Evolutionary conservation across 64 coral and sea anemone genomes (phyloP).

Genomic region (Trachythela sp.): DNA sequence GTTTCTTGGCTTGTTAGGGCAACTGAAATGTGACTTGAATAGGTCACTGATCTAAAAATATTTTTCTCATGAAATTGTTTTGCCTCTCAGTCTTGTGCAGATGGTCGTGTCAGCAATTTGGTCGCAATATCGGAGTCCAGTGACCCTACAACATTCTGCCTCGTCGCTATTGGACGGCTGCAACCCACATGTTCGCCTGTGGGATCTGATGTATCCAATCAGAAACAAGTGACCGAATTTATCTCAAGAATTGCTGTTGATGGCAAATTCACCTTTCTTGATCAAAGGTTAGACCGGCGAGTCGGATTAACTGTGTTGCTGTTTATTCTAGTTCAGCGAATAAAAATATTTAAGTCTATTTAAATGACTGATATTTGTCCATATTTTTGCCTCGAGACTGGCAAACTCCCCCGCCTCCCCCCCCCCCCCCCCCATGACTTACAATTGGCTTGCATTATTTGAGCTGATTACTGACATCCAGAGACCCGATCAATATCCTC

Average conservation of each 20-base stretch:
- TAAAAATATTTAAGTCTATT: background rate
- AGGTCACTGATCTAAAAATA: background rate
- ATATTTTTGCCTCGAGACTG: too few relatives aligned
- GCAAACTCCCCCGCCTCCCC: too few relatives aligned
- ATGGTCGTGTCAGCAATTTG: constrained; percentile 27
- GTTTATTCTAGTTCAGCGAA: background rate
- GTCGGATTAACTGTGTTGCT: background rate
- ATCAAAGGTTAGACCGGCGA: constrained; percentile 68
- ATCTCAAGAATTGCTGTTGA: constrained; percentile 89
- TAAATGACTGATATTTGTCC: too few relatives aligned
- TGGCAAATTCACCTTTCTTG: constrained; percentile 98
- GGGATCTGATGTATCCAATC: constrained; percentile 63
- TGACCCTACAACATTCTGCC: constrained; percentile 45
- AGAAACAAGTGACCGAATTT: constrained; percentile 74
- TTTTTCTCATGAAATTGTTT: background rate
- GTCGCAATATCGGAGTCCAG: constrained; percentile 46
- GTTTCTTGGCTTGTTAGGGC: too few relatives aligned
- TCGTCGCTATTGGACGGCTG: constrained; percentile 84
- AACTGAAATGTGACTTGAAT: too few relatives aligned
- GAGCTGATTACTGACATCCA: too few relatives aligned
- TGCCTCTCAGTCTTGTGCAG: constrained; percentile 48
- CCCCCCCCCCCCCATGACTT: too few relatives aligned
- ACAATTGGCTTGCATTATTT: too few relatives aligned
- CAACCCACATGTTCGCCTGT: constrained; percentile 79
- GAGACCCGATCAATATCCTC: too few relatives aligned